Base-by-base conservation (phyloP, 2,797 vertebrate species). In the Poecile montanus region DNA sequence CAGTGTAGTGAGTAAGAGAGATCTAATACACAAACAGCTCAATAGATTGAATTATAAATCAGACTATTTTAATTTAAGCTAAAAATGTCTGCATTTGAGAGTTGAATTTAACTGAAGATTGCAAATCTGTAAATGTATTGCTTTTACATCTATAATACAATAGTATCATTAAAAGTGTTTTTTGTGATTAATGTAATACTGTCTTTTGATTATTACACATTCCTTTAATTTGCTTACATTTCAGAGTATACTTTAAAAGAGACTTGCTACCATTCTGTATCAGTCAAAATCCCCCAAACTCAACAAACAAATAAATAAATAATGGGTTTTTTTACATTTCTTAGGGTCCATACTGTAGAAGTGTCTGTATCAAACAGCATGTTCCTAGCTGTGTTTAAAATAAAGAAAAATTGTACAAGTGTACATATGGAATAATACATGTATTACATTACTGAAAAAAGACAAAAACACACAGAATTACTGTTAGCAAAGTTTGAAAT, bases 401-500 rank as follows among this genome's bases (percentile, higher is more conserved):
- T 21, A 54, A 63, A 19, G 30, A 2, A 71, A 67, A 78, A 74
- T 44, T 67, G 9, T 65, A 27, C 7, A 48, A 44, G 2, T 17
- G 36, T 60, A 48, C 1, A 19, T 36, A 45, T 62, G 7, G 13
- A 83, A n/a, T 61, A 32, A 44, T 30, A 44, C 11, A 29, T 11
- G 4, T 21, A 19, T 45, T 61, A 19, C 4, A 36, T 25, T 40
- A 5, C 12, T 76, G 30, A 80, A 93, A 76, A 57, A 51, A 79
- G 1, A 30, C 51, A 51, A 68, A 15, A 15, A 0, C 0, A 0
- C 8, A 10, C 5, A 14, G 4, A 38, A 36, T 56, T 62, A 40
- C 15, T 40, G 3, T 45, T 56, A 60, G 5, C 20, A 56, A 72
- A 48, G 10, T 68, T 76, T 73, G 47, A 80, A 3, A 23, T 22